A percentile compares a stretch with the other conserved stretches of the same genome.
These are phyloP conservation scores for Hippocampus barbouri DNA, from an alignment of 2,113 vertebrate genomes.

Conservation along the genomic window DNA sequence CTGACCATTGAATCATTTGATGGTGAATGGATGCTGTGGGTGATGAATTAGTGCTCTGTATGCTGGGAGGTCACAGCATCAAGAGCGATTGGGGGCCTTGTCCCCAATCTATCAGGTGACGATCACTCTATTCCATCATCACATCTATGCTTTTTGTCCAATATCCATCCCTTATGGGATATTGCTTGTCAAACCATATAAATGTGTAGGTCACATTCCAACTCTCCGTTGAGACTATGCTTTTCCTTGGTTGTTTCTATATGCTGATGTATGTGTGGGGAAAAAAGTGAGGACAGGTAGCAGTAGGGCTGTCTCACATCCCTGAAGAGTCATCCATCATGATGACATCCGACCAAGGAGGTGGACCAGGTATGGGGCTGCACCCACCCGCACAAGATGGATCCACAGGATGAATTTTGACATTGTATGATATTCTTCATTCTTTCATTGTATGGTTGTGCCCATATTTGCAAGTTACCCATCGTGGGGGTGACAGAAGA, in stretches of 20 bases:
- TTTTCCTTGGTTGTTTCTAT: slow-evolving; percentile 22
- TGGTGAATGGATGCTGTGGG: slow-evolving; percentile 40
- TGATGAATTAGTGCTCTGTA: slow-evolving; percentile 63
- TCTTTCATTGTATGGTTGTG: no score
- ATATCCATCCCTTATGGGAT: slow-evolving; percentile 26
- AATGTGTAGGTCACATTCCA: slow-evolving; percentile 53
- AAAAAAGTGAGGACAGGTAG: slow-evolving; percentile 35
- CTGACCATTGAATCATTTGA: slow-evolving; percentile 42
- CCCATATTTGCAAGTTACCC: no score
- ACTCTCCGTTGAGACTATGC: slow-evolving; percentile 17
- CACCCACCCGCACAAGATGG: slow-evolving; percentile 25
- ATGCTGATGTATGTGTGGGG: slow-evolving; percentile 23
- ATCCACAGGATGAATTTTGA: slow-evolving; percentile 28
- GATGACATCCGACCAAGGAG: slow-evolving; percentile 52
- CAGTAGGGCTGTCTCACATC: slow-evolving; percentile 19
- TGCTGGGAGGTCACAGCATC: slow-evolving; percentile 66
- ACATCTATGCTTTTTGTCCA: slow-evolving; percentile 33
- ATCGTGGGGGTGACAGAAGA: no score
- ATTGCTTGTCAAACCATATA: slow-evolving; percentile 39
- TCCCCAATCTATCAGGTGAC: slow-evolving; percentile 65
- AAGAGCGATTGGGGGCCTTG: slow-evolving; percentile 63
- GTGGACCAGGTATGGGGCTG: slow-evolving; percentile 32
- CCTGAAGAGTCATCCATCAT: slow-evolving; percentile 57
- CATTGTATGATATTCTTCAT: no score
- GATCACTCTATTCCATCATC: slow-evolving; percentile 63